A percentile compares a stretch with the other conserved stretches of the same genome.
Conservation (phyloP, 37 sponge, comb jelly and placozoan genomes). For the Lycopodina hypogea region DNA sequence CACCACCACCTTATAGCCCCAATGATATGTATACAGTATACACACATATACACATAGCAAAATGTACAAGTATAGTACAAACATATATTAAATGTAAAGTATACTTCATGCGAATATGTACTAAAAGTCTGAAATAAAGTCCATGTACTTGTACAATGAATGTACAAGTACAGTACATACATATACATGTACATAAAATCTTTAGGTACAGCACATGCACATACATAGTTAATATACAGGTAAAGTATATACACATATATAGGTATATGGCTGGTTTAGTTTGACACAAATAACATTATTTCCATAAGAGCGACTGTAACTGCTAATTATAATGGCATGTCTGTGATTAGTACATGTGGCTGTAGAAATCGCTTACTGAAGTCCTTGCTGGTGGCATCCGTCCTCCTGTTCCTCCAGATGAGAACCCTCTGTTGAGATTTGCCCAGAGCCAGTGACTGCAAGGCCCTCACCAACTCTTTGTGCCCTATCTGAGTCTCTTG, state of each 20-base stretch:
- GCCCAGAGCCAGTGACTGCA: conserved; percentile 90
- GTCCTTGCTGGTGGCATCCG: conserved; percentile 43
- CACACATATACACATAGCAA: too few species aligned
- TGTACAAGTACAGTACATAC: background rate
- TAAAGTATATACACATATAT: background rate
- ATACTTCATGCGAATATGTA: background rate
- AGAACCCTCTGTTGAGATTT: conserved; percentile 87
- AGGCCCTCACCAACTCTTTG: conserved; percentile 85
- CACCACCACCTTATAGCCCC: too few species aligned
- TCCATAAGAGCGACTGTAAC: too few species aligned
- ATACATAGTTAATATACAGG: background rate
- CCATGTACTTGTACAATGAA: background rate
- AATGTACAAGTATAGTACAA: background rate
- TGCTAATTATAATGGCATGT: too few species aligned
- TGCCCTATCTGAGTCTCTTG: conserved; percentile 78
- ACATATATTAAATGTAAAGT: background rate
- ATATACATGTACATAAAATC: background rate
- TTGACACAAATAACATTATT: too few species aligned
- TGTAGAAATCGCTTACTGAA: conserved; percentile 26
- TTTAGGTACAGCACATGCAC: background rate
- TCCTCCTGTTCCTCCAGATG: conserved; percentile 30
- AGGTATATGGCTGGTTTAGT: too few species aligned
- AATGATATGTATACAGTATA: too few species aligned
- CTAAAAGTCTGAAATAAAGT: background rate
- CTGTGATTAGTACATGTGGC: background rate